Conservation (phyloP, 2,113 vertebrate species). For the Aegypius monachus region DNA sequence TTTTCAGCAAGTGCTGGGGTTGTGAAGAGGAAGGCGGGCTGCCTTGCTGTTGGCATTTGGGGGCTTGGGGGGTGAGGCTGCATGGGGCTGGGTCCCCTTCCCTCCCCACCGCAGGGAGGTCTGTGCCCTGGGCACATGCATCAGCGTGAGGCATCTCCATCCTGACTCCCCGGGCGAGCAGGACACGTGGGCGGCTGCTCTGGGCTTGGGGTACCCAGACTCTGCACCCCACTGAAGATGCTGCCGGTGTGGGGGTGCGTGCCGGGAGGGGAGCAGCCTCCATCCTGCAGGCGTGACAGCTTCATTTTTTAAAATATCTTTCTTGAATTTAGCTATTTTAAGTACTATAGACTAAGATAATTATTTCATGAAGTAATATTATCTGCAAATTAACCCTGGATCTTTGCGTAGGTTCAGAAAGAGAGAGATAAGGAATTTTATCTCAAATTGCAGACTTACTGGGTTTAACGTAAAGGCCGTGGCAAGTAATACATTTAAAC, state of each 20-base stretch:
- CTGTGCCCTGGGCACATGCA: rapidly evolving
- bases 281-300: background rate
- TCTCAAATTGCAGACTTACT: constrained; percentile 63
- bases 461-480: constrained; percentile 56
- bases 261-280: background rate
- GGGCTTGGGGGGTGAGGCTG: background rate
- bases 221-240: background rate
- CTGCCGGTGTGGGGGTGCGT: background rate
- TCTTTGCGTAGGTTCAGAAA: constrained; percentile 36
- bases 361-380: constrained; percentile 65
- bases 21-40: background rate
- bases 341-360: constrained; percentile 40
- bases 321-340: constrained; percentile 39
- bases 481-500: constrained; percentile 74
- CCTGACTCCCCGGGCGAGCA: background rate
- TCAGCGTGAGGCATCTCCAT: background rate
- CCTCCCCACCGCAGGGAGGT: rapidly evolving
- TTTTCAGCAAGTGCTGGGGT: background rate
- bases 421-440: constrained; percentile 61
- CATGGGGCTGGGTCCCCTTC: background rate
- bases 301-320: background rate
- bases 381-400: constrained; percentile 63
- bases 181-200: rapidly evolving
- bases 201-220: rapidly evolving
- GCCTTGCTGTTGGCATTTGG: background rate